Conservation (phyloP, 2,113 vertebrate species). For the Myrmecobius fasciatus region DNA sequence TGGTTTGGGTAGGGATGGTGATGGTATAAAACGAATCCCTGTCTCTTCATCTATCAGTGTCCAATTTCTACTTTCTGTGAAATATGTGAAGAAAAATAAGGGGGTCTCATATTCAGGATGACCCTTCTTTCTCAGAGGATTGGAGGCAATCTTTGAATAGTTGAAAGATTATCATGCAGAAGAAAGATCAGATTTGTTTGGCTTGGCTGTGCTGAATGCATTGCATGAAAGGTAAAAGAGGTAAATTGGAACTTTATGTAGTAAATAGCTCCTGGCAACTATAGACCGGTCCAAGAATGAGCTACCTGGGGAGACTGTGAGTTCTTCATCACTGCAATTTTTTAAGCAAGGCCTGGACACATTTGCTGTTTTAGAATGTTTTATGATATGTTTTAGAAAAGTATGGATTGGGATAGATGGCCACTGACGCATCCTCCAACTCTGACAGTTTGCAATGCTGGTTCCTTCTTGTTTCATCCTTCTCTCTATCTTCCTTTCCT, state of each 20-base stretch:
- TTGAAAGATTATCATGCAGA: not conserved
- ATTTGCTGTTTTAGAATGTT: too few relatives aligned
- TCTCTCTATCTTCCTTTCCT: not conserved
- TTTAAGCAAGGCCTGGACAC: not conserved
- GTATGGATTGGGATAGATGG: not conserved
- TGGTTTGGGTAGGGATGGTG: not conserved
- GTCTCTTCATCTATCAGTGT: not conserved
- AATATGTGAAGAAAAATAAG: not conserved
- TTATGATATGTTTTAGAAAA: not conserved
- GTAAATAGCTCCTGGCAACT: not conserved
- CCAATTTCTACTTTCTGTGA: slow-evolving; percentile 7
- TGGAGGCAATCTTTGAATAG: not conserved
- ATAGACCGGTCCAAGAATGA: not conserved
- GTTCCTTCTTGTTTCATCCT: not conserved
- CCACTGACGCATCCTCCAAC: not conserved
- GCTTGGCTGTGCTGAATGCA: not conserved
- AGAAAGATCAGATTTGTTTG: not conserved
- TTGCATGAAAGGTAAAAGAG: not conserved
- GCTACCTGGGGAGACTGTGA: not conserved
- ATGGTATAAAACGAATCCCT: not conserved
- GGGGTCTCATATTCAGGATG: not conserved
- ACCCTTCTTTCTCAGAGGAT: not conserved
- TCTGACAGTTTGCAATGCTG: not conserved
- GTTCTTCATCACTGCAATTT: not conserved
- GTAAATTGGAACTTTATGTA: not conserved